Evolutionary conservation across 2,113 vertebrate species (phyloP).

Genomic region (Coracopsis vasa): DNA sequence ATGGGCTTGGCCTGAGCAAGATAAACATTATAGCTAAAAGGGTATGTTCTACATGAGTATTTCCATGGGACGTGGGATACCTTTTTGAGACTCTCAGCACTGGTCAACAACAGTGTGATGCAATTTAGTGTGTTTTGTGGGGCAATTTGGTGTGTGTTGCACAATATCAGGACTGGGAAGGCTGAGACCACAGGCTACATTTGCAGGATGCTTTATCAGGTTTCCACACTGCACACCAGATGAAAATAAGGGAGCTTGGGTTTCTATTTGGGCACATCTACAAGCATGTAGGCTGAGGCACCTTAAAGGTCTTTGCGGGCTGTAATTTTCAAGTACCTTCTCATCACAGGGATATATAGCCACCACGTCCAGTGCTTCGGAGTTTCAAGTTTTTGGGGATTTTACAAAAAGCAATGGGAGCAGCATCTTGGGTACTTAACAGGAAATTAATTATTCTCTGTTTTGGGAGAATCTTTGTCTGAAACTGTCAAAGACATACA

Average conservation of each 20-base stretch:
- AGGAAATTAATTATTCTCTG: background rate
- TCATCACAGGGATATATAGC: background rate
- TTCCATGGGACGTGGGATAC: background rate
- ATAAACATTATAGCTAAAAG: background rate
- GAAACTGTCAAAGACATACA: background rate
- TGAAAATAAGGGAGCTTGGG: background rate
- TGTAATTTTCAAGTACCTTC: background rate
- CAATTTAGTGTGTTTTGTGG: background rate
- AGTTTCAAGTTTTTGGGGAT: background rate
- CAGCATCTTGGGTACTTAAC: background rate
- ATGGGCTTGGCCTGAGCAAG: too few relatives aligned
- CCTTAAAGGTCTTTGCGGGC: background rate
- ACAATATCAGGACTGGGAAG: background rate
- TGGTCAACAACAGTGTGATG: background rate
- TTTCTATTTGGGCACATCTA: background rate
- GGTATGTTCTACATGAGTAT: background rate
- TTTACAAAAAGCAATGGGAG: background rate
- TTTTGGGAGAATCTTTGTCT: background rate
- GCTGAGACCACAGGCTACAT: background rate
- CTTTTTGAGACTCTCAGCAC: background rate
- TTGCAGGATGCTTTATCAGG: background rate
- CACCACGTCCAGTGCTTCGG: rapidly evolving
- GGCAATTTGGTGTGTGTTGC: background rate
- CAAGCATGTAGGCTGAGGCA: background rate
- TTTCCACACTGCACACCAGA: background rate